Evolutionary conservation across 2,113 vertebrate genomes (phyloP).

Genomic region (Zosterops japonicus): DNA sequence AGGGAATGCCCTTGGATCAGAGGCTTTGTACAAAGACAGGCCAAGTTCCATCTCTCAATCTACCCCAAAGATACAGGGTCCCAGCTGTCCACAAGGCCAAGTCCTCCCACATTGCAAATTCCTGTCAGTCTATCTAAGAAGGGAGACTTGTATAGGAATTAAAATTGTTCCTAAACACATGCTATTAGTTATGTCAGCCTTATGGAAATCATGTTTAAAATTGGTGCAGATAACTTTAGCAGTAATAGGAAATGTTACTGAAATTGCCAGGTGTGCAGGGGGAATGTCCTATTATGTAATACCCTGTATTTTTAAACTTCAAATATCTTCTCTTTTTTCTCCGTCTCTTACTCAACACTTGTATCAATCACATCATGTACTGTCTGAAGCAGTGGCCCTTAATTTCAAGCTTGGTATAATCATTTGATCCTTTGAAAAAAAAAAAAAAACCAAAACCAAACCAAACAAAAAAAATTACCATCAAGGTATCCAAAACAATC

Average conservation of each 20-base stretch:
- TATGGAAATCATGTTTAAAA: constrained; percentile 42
- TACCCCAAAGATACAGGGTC: not conserved
- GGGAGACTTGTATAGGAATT: not conserved
- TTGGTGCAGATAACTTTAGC: constrained; percentile 7
- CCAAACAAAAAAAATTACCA: not conserved
- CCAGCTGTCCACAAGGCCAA: not conserved
- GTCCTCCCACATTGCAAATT: not conserved
- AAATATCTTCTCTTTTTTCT: not conserved
- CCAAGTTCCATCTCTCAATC: not conserved
- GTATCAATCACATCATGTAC: not conserved
- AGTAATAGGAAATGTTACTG: constrained; percentile 45
- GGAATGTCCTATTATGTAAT: constrained; percentile 44
- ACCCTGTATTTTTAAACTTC: constrained; percentile 39
- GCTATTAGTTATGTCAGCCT: not conserved
- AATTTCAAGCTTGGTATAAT: not conserved
- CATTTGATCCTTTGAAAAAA: not conserved
- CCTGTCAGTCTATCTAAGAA: not conserved
- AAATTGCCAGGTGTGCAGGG: constrained; percentile 37
- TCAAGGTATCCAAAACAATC: not conserved
- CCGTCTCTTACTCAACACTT: constrained; percentile 8
- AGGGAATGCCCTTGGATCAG: not conserved
- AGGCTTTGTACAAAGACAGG: not conserved
- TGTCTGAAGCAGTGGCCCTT: not conserved
- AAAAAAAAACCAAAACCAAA: not conserved
- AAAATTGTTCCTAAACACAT: not conserved